phyloP scores from a whole-genome alignment of 2,888 invertebrate species.

The Gryllus longicercus region DNA sequence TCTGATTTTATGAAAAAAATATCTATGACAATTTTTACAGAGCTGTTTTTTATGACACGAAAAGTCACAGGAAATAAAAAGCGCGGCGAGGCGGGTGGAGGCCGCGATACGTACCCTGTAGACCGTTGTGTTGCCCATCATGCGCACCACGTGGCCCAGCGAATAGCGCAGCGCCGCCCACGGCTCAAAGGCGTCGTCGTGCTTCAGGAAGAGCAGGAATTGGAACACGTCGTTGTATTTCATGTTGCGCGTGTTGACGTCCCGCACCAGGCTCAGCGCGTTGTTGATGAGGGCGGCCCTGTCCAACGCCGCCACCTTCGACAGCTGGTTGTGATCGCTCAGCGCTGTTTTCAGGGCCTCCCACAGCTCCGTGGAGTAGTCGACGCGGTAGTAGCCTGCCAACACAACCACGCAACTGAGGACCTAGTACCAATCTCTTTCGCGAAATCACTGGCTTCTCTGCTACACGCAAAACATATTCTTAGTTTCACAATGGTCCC shows the following conservation, averaged over 20 bases:
- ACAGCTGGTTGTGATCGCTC: background rate
- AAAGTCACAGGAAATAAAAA: too few relatives aligned
- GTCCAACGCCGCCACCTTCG: background rate
- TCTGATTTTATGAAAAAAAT: too few relatives aligned
- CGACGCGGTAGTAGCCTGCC: background rate
- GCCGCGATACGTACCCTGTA: background rate
- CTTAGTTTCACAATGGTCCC: too few relatives aligned
- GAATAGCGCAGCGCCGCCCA: background rate
- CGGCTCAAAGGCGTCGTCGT: background rate
- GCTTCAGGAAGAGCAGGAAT: background rate
- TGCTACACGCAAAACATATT: too few relatives aligned
- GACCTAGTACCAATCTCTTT: too few relatives aligned
- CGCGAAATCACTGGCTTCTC: too few relatives aligned
- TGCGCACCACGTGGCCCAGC: background rate
- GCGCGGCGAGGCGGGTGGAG: too few relatives aligned
- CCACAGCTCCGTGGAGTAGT: background rate
- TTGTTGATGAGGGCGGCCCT: background rate
- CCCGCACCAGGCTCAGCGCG: background rate
- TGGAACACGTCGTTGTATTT: background rate
- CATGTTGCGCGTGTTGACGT: background rate
- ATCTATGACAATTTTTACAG: too few relatives aligned
- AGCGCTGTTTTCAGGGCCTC: background rate
- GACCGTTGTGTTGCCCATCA: background rate
- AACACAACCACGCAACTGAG: too few relatives aligned
- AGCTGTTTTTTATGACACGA: too few relatives aligned